These are phyloP conservation scores for Lepidurus arcticus DNA, from an alignment of 1,140 invertebrate species.

Conservation along the genomic window DNA sequence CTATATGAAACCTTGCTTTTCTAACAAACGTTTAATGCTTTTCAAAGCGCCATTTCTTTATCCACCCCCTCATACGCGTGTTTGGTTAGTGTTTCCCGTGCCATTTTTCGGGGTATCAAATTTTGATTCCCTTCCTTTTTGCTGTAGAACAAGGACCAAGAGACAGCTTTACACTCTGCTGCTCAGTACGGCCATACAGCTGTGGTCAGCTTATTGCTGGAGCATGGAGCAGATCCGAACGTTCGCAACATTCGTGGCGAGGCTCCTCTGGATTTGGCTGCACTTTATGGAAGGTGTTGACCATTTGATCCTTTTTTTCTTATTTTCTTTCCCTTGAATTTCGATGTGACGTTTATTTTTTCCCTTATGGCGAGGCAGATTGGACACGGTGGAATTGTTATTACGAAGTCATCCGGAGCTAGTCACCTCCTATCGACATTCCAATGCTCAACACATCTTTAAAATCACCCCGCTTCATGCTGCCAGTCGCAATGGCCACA, in stretches of 20 bases:
- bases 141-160: conserved; percentile 81
- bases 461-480: conserved; percentile 86
- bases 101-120: too few relatives aligned
- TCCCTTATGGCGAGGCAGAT: conserved; percentile 49
- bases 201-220: conserved; percentile 78
- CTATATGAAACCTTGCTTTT: too few relatives aligned
- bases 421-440: conserved; percentile 58
- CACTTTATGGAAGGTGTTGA: conserved; percentile 76
- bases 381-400: conserved; percentile 81
- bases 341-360: conserved; percentile 19
- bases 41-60: too few relatives aligned
- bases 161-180: conserved; percentile 89
- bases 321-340: conserved; percentile 25
- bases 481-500: conserved; percentile 88
- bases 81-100: too few relatives aligned
- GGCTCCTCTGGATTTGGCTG: conserved; percentile 87
- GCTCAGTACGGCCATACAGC: conserved; percentile 89
- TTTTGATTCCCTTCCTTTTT: conserved; percentile 27
- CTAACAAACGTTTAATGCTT: too few relatives aligned
- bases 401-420: conserved; percentile 72
- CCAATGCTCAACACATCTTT: conserved; percentile 49
- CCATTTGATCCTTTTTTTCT: conserved; percentile 19
- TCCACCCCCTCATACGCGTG: too few relatives aligned
- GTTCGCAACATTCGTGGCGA: conserved; percentile 83
- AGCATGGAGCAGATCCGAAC: conserved; percentile 80